A percentile compares a stretch with the other conserved stretches of the same genome.
These are phyloP conservation scores for Heloderma charlesbogerti DNA, from an alignment of 2,113 vertebrate genomes.

Conservation along the genomic window DNA sequence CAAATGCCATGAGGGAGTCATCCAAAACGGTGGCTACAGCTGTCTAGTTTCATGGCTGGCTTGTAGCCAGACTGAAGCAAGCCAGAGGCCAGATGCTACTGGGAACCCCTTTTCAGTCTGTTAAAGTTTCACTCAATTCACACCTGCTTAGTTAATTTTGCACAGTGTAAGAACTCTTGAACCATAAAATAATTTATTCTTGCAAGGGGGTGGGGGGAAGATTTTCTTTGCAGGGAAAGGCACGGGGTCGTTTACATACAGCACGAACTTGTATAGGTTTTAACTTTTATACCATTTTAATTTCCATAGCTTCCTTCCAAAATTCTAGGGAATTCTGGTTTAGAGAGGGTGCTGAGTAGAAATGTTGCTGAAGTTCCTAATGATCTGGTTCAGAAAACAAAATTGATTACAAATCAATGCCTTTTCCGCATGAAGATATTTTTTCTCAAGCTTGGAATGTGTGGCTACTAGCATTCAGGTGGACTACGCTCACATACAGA, in stretches of 20 bases:
- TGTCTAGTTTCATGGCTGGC: slow-evolving; percentile 16
- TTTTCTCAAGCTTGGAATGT: neutral
- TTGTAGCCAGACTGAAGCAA: neutral
- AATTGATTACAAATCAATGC: neutral
- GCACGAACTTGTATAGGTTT: neutral
- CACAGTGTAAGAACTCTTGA: neutral
- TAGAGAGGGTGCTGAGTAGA: neutral
- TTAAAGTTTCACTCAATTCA: slow-evolving; percentile 9
- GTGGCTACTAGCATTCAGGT: neutral
- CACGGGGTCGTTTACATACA: too few species aligned
- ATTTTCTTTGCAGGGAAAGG: neutral
- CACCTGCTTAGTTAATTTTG: neutral
- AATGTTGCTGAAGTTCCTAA: neutral
- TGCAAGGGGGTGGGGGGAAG: neutral
- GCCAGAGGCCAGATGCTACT: slow-evolving; percentile 17
- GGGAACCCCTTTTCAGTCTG: neutral
- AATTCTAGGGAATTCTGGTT: neutral
- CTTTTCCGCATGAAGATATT: neutral
- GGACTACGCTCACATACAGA: neutral
- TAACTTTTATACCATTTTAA: neutral
- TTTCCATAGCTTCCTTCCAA: neutral
- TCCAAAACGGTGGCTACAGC: neutral
- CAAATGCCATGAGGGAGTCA: neutral
- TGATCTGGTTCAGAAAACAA: neutral
- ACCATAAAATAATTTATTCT: neutral